Evolutionary conservation across 1,140 invertebrate species (phyloP).

Genomic region (Chelonus insularis): DNA sequence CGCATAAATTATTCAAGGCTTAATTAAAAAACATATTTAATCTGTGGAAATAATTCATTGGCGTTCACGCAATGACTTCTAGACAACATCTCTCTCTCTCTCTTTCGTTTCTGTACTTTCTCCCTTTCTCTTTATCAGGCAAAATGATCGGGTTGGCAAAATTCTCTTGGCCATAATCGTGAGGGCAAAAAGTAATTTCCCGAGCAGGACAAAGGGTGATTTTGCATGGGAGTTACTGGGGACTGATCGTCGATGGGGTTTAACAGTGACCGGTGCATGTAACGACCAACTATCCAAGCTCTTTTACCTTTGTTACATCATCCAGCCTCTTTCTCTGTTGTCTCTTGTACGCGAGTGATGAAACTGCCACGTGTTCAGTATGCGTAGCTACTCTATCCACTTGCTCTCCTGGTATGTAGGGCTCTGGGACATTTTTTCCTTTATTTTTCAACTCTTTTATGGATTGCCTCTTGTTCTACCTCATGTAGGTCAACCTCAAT

Average conservation of each 20-base stretch:
- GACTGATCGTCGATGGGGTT: conserved; percentile 36
- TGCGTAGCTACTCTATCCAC: conserved; percentile 23
- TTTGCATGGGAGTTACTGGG: conserved; percentile 49
- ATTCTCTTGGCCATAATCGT: conserved; percentile 56
- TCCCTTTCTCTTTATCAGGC: conserved; percentile 33
- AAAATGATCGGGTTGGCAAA: conserved; percentile 52
- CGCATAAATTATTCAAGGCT: conserved; percentile 27
- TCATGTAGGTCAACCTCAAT: conserved; percentile 26
- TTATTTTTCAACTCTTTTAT: conserved; percentile 20
- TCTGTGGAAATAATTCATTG: background rate
- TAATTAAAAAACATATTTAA: conserved; percentile 2
- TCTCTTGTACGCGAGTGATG: conserved; percentile 23
- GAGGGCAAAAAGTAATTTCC: conserved; percentile 59
- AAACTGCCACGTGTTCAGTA: conserved; percentile 44
- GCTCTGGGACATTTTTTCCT: conserved; percentile 50
- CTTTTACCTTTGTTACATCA: conserved; percentile 12
- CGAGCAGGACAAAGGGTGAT: conserved; percentile 59
- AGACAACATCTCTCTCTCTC: conserved; percentile 27
- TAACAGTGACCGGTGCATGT: conserved; percentile 58
- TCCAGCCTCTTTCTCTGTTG: conserved; percentile 11
- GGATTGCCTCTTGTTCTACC: conserved; percentile 24
- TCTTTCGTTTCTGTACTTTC: background rate
- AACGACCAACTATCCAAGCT: conserved; percentile 44
- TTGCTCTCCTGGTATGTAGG: conserved; percentile 44
- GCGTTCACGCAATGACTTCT: no score